phyloP scores from a whole-genome alignment of 92 coral and sea anemone genomes.

The Epizoanthus scotinus region DNA sequence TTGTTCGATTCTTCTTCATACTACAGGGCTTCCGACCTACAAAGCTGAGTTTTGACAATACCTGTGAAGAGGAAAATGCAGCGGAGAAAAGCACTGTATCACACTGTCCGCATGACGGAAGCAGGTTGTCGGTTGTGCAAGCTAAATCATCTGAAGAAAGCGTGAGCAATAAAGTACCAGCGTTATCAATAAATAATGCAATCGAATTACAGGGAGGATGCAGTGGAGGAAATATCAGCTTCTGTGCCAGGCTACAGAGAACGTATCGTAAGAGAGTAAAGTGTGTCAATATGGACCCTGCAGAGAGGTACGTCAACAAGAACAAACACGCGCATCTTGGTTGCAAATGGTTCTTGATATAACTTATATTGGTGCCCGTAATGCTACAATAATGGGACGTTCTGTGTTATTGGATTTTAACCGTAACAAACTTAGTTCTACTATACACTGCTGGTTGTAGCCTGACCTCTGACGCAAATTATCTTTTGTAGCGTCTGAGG shows the following conservation, averaged over 20 bases:
- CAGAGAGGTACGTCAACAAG: slow-evolving; percentile 47
- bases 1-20: too few relatives aligned
- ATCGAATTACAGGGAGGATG: slow-evolving; percentile 74
- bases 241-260: slow-evolving; percentile 69
- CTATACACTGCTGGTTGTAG: too few relatives aligned
- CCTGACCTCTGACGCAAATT: too few relatives aligned
- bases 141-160: not conserved
- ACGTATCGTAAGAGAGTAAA: slow-evolving; percentile 66
- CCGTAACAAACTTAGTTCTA: too few relatives aligned
- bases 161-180: not conserved
- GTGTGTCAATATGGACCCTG: slow-evolving; percentile 22
- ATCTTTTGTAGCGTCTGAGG: too few relatives aligned
- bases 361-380: too few relatives aligned
- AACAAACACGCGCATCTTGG: too few relatives aligned
- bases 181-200: slow-evolving; percentile 48
- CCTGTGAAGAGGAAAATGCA: not conserved
- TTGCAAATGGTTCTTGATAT: too few relatives aligned
- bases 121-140: not conserved
- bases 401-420: too few relatives aligned
- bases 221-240: slow-evolving; percentile 68
- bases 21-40: slow-evolving; percentile 65
- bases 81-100: not conserved
- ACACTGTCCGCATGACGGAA: slow-evolving; percentile 3
- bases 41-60: slow-evolving; percentile 60
- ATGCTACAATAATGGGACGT: too few relatives aligned